These are phyloP conservation scores for Lepas anatifera DNA, from an alignment of 2,888 invertebrate genomes.

Conservation along the genomic window DNA sequence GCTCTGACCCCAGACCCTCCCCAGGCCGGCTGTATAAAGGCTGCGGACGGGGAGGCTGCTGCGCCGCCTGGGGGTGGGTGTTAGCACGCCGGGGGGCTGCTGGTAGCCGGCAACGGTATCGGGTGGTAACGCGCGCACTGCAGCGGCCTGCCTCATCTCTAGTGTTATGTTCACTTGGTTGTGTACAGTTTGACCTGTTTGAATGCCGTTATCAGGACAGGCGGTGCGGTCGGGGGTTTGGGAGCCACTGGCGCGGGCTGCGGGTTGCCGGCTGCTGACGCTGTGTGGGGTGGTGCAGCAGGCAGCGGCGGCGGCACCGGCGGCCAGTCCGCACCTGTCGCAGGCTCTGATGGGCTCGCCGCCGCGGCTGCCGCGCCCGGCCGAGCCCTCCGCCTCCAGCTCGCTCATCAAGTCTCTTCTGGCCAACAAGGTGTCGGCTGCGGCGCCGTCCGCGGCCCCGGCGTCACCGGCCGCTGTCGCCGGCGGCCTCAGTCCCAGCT, in stretches of 20 bases:
- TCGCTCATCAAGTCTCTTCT: slow-evolving; percentile 85
- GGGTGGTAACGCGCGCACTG: no score
- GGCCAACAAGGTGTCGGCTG: slow-evolving; percentile 72
- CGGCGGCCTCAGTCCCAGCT: slow-evolving; percentile 1
- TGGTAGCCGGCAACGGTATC: no score
- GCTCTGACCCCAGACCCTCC: no score
- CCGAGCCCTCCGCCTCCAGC: slow-evolving; percentile 46
- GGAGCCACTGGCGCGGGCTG: no score
- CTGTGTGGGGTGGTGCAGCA: not conserved
- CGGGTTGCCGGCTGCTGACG: no score
- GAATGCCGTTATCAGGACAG: no score
- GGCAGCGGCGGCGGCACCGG: slow-evolving; percentile 33
- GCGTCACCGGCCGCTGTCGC: not conserved
- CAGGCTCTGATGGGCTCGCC: slow-evolving; percentile 43
- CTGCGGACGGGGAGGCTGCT: no score
- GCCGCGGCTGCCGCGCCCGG: slow-evolving; percentile 29
- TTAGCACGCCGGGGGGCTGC: no score
- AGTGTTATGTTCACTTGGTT: no score
- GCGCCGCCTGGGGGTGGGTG: not conserved
- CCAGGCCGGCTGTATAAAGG: not conserved
- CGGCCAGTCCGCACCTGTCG: slow-evolving; percentile 49
- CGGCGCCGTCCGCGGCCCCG: not conserved
- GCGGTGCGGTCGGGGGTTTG: no score
- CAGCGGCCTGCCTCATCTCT: no score
- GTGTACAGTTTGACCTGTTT: no score